Base-by-base conservation (phyloP, 2,113 vertebrate genomes). In the Mugil cephalus region DNA sequence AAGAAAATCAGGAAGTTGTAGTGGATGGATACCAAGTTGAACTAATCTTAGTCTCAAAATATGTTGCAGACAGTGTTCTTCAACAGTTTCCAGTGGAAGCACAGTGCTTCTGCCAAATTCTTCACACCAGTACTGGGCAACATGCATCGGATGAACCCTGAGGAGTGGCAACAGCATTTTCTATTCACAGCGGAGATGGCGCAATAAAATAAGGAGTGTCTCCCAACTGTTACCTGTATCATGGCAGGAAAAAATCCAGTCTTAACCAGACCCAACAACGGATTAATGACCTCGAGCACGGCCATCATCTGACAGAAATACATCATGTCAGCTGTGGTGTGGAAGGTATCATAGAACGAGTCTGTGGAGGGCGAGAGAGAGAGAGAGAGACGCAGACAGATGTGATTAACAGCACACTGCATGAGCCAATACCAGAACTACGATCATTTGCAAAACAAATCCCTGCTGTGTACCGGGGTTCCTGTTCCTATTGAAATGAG, bases 231-330 rank as follows among this genome's bases (percentile, higher is more conserved):
- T 73, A 97, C 97, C 97, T 98, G 97, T 18, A 95, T n/a, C 79
- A 98, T 67, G 39, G 94, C 79, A 30, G 97, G 95, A 14, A 95
- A 34, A 58, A 97, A 83, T 0, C 94, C 95, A 1, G 97, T 93
- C 58, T 83, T 94, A 6, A 96, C 95, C 13, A 98, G 92, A 46
- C 96, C 96, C 81, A 97, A 82, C 4, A 94, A 75, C 3, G 96
- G 94, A 63, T 99, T 98, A 52, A 98, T 60, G 34, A 97, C 93
- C 89, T 99, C 97, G 65, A 96, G 91, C 51, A 93, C 50, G 0
- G 97, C 93, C 93, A 99, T 80, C 84, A 95, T 96, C 91, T 99
- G 96, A 83, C 96, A 98, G 93, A 97, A 96, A 70, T 97, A 97
- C 95, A 99, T 96, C 95, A 98, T 95, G 52, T 98, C 95, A 18